Evolutionary conservation across 2,888 invertebrate species (phyloP), one percentile per base, ranked within the genome.

Genomic region (Dicyrtoma fusca): DNA sequence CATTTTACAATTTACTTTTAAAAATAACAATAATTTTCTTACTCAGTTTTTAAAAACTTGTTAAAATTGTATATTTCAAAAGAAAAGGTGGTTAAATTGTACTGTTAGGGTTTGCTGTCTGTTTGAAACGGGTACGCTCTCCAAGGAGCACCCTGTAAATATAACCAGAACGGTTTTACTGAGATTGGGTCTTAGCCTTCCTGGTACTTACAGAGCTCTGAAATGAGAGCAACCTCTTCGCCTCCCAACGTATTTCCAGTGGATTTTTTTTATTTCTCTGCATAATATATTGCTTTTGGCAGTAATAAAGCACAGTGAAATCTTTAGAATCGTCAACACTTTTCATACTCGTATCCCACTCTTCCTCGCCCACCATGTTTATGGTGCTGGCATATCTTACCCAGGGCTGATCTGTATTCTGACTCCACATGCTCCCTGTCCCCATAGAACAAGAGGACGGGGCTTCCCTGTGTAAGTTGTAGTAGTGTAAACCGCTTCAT

Each of bases 321-420:
- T 47, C 49, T 23, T 51, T 64, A 26, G 14, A 51, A 65, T 65
- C 65, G 25, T 51, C 65, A 49, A 51, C 66, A 42, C 53, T 68
- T 42, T 44, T 42, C 57, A 26, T 55, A 55, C 19, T 19, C 47
- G 10, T 13, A 55, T 62, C 10, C 42, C 17, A 14, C 13, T 42
- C 17, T 44, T 34, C n/a, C 42, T 23, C 47, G 11, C 19, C 42
- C 34, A n/a, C 17, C 10, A n/a, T 61, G 17, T 42, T 1, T 57
- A 8, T 57, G n/a, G 34, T 34, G 13, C 34, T 5, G 14, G 10
- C 42, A 17, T 49, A n/a, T 3, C 62, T n/a, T 62, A n/a, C n/a
- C n/a, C n/a, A n/a, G n/a, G n/a, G 13, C 45, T 45, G 10, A 8
- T 45, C 13, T n/a, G n/a, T n/a, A n/a, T n/a, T 19, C 19, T 34